phyloP scores from a whole-genome alignment of 2,888 invertebrate genomes.

The Cinara cedri region DNA sequence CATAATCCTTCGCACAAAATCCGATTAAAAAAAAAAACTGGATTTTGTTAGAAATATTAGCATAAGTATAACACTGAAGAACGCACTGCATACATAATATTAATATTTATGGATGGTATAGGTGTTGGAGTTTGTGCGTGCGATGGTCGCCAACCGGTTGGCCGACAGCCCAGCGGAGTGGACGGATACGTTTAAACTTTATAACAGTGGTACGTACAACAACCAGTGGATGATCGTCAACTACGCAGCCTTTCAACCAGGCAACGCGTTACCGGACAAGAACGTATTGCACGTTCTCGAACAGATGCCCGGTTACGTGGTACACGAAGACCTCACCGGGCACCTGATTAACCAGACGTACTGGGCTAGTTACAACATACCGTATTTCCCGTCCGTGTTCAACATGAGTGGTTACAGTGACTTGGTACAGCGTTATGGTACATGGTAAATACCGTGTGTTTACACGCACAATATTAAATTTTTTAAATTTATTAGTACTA shows the following conservation, averaged over 20 bases:
- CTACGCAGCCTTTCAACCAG: conserved; percentile 70
- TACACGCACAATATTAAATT: no score
- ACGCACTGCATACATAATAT: no score
- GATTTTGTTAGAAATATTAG: no score
- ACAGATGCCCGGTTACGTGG: conserved; percentile 73
- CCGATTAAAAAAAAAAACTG: no score
- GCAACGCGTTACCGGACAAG: conserved; percentile 16
- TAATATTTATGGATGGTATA: no score
- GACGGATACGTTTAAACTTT: conserved; percentile 72
- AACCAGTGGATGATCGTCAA: conserved; percentile 52
- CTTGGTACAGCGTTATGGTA: conserved; percentile 65
- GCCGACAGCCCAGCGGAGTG: conserved; percentile 75
- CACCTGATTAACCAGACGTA: conserved; percentile 70
- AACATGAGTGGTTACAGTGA: conserved; percentile 69
- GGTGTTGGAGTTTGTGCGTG: conserved; percentile 73
- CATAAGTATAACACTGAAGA: no score
- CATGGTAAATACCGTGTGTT: conserved; percentile 62
- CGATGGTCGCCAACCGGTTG: conserved; percentile 82
- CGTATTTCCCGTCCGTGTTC: conserved; percentile 68
- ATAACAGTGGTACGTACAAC: conserved; percentile 74
- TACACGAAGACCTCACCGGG: conserved; percentile 72
- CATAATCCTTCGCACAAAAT: no score
- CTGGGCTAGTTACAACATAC: conserved; percentile 75
- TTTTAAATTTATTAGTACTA: no score
- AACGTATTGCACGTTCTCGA: conserved; percentile 70